Conservation (phyloP, 2,113 vertebrate species). For the Boleophthalmus pectinirostris region DNA sequence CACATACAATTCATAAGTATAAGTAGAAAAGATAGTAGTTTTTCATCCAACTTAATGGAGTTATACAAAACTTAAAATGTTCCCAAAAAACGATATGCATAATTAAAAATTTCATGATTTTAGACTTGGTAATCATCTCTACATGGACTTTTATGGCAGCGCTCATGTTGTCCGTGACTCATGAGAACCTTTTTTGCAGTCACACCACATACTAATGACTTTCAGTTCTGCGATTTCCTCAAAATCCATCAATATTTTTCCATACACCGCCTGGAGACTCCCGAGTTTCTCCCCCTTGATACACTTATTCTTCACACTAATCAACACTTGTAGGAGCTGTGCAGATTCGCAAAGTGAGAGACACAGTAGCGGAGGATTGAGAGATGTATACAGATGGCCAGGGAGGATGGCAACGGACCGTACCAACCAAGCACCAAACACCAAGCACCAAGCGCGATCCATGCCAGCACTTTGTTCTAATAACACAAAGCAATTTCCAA, state of each 20-base stretch:
- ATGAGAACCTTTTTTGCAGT: background rate
- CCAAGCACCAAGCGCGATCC: slow-evolving; percentile 47
- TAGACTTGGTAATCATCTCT: background rate
- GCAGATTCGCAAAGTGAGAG: slow-evolving; percentile 41
- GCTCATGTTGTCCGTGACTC: slow-evolving; percentile 13
- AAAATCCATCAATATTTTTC: slow-evolving; percentile 38
- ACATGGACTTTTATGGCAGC: background rate
- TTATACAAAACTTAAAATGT: background rate
- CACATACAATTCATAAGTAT: background rate
- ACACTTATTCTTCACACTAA: slow-evolving; percentile 58
- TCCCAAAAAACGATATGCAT: background rate
- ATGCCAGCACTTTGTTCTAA: slow-evolving; percentile 79
- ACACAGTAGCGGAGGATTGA: slow-evolving; percentile 24
- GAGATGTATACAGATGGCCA: slow-evolving; percentile 58
- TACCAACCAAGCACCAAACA: background rate
- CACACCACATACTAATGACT: slow-evolving; percentile 20
- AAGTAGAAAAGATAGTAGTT: background rate
- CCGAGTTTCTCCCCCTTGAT: slow-evolving; percentile 25
- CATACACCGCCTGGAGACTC: slow-evolving; percentile 23
- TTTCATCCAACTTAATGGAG: background rate
- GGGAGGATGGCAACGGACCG: slow-evolving; percentile 49
- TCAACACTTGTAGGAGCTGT: slow-evolving; percentile 58
- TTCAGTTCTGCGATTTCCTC: slow-evolving; percentile 19
- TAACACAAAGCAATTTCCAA: slow-evolving; percentile 86
- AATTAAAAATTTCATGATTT: background rate